These are phyloP conservation scores for Doris montereyensis DNA, from an alignment of 2,888 invertebrate genomes.

Conservation along the genomic window DNA sequence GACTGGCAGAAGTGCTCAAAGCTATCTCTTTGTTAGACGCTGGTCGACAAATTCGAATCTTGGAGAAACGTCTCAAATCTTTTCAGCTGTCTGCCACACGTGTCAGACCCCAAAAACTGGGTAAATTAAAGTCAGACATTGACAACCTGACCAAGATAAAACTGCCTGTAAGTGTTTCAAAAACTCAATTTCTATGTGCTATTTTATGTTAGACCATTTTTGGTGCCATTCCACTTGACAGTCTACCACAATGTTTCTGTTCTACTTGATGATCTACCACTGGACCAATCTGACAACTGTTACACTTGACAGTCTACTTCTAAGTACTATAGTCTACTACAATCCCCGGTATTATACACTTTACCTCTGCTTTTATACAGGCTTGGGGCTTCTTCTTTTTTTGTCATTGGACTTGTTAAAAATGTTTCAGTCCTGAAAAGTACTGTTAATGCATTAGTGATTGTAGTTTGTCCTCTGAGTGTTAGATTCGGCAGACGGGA, in stretches of 20 bases:
- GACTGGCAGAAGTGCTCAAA: slow-evolving; percentile 67
- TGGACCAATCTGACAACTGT: too few relatives aligned
- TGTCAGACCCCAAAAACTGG: slow-evolving; percentile 60
- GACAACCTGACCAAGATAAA: slow-evolving; percentile 65
- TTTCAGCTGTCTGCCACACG: slow-evolving; percentile 61
- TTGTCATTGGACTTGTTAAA: too few relatives aligned
- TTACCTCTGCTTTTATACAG: neutral
- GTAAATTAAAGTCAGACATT: slow-evolving; percentile 67
- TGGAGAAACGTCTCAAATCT: slow-evolving; percentile 67
- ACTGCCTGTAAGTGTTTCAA: slow-evolving; percentile 56
- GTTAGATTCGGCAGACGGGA: too few relatives aligned
- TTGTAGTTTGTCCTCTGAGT: too few relatives aligned
- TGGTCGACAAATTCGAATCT: slow-evolving; percentile 59
- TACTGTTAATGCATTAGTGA: too few relatives aligned
- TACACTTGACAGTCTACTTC: too few relatives aligned
- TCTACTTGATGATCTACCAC: too few relatives aligned
- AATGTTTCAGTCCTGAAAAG: too few relatives aligned
- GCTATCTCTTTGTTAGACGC: slow-evolving; percentile 65
- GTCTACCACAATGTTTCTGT: too few relatives aligned
- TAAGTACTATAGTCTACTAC: neutral
- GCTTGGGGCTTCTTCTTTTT: neutral
- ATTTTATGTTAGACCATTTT: neutral
- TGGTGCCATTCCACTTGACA: too few relatives aligned
- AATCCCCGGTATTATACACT: neutral
- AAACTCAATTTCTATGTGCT: neutral